phyloP scores from a whole-genome alignment of 2,113 vertebrate genomes.

The Lethenteron reissneri region DNA sequence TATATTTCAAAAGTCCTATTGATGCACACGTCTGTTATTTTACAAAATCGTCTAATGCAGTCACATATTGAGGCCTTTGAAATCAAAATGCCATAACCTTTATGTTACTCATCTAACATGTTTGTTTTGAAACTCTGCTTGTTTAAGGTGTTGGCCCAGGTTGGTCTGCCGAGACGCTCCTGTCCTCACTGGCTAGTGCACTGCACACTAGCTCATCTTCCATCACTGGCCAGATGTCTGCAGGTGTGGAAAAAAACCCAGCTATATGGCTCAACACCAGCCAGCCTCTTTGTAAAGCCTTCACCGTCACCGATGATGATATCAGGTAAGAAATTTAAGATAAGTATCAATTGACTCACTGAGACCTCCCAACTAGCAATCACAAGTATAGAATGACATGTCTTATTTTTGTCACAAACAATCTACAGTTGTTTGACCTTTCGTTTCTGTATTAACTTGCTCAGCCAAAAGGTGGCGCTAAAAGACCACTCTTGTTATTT shows the following conservation, averaged over 20 bases:
- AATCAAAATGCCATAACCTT: too few relatives aligned
- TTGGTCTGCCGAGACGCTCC: conserved; percentile 77
- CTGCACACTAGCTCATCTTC: conserved; percentile 85
- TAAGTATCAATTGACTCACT: not conserved
- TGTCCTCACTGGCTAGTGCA: conserved; percentile 83
- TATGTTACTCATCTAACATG: too few relatives aligned
- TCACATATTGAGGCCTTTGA: too few relatives aligned
- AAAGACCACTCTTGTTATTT: not conserved
- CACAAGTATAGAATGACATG: not conserved
- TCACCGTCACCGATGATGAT: conserved; percentile 92
- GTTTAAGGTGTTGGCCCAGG: conserved; percentile 66
- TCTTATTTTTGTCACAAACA: too few relatives aligned
- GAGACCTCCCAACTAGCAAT: not conserved
- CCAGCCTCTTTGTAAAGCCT: conserved; percentile 87
- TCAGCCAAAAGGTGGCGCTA: not conserved
- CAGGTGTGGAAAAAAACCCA: conserved; percentile 86
- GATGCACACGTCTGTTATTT: too few relatives aligned
- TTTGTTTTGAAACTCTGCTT: not conserved
- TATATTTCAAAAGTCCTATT: too few relatives aligned
- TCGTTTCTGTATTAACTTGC: not conserved
- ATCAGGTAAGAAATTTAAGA: conserved; percentile 38
- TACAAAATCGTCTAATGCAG: too few relatives aligned
- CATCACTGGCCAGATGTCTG: conserved; percentile 84
- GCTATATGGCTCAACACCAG: conserved; percentile 92
- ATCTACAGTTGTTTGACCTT: not conserved